Evolutionary conservation across 1,140 invertebrate genomes (phyloP).

Genomic region (Neodiprion virginianus): DNA sequence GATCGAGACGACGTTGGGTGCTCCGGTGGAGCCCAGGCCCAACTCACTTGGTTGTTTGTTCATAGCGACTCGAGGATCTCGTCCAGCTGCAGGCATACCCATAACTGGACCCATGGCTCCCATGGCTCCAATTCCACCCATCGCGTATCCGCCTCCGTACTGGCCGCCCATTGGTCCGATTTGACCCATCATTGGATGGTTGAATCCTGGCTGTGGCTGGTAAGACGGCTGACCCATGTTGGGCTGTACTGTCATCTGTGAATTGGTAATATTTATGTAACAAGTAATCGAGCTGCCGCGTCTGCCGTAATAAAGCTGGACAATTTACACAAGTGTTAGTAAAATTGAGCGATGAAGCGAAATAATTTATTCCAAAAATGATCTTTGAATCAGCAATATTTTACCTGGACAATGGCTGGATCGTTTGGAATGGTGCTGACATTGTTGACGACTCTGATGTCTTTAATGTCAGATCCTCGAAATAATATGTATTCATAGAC

Average conservation of each 20-base stretch:
- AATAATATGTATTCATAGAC: conserved; percentile 99
- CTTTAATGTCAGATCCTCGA: conserved; percentile 97
- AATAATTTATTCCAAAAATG: not conserved
- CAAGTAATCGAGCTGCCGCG: too few relatives aligned
- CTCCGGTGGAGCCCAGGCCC: conserved; percentile 62
- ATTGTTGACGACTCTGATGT: conserved; percentile 92
- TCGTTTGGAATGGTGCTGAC: conserved; percentile 82
- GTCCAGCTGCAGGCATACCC: conserved; percentile 55
- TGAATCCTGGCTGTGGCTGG: conserved; percentile 59
- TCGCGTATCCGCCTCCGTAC: conserved; percentile 57
- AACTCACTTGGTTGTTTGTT: conserved; percentile 82
- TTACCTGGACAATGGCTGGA: conserved; percentile 91
- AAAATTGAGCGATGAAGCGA: too few relatives aligned
- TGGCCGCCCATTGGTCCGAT: conserved; percentile 62
- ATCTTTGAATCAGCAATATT: conserved; percentile 10
- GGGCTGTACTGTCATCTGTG: conserved; percentile 75
- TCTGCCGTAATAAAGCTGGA: too few relatives aligned
- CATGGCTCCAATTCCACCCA: conserved; percentile 57
- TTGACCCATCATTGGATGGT: conserved; percentile 64
- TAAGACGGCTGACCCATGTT: conserved; percentile 63
- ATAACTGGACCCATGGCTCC: conserved; percentile 69
- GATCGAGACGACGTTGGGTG: conserved; percentile 56
- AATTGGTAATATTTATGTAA: conserved; percentile 10
- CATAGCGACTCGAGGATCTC: conserved; percentile 59
- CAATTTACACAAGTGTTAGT: too few relatives aligned